A percentile compares a stretch with the other conserved stretches of the same genome.
Conservation (phyloP, 2,888 invertebrate genomes). For the Cryptus viduatorius region DNA sequence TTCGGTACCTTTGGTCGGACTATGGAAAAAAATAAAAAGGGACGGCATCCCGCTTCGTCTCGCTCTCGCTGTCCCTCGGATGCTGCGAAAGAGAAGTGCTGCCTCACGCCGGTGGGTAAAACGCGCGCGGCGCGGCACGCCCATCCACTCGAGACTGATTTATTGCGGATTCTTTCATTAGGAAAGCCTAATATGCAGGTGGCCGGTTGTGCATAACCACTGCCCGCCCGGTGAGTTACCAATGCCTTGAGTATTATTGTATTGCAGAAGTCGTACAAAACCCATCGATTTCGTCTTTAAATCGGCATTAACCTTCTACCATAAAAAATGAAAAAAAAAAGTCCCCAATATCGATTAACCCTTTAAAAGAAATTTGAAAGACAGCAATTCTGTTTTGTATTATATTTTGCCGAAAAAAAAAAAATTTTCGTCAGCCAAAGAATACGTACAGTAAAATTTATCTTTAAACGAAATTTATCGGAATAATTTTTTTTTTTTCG, state of each 20-base stretch:
- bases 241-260: conserved; percentile 33
- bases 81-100: conserved; percentile 69
- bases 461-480: too few relatives aligned
- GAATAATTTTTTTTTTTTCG: too few relatives aligned
- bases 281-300: too few relatives aligned
- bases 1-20: conserved; percentile 54
- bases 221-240: conserved; percentile 48
- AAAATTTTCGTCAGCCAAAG: too few relatives aligned
- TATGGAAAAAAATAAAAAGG: conserved; percentile 50
- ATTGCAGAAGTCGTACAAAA: not conserved
- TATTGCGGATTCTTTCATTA: conserved; percentile 76
- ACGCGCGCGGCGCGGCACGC: conserved; percentile 63
- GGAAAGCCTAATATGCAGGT: conserved; percentile 73
- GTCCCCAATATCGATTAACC: too few relatives aligned
- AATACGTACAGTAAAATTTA: too few relatives aligned
- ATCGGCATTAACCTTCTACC: too few relatives aligned
- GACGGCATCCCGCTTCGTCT: conserved; percentile 8
- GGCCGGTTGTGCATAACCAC: conserved; percentile 55
- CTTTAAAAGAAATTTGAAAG: too few relatives aligned
- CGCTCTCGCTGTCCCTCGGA: conserved; percentile 19
- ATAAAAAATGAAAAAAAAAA: too few relatives aligned
- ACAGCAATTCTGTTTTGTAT: too few relatives aligned
- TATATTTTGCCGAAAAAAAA: too few relatives aligned
- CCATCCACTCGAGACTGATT: conserved; percentile 74
- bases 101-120: conserved; percentile 73